Evolutionary conservation across 23 tunicate genomes (phyloP).

Genomic region (Trididemnum miniatum): DNA sequence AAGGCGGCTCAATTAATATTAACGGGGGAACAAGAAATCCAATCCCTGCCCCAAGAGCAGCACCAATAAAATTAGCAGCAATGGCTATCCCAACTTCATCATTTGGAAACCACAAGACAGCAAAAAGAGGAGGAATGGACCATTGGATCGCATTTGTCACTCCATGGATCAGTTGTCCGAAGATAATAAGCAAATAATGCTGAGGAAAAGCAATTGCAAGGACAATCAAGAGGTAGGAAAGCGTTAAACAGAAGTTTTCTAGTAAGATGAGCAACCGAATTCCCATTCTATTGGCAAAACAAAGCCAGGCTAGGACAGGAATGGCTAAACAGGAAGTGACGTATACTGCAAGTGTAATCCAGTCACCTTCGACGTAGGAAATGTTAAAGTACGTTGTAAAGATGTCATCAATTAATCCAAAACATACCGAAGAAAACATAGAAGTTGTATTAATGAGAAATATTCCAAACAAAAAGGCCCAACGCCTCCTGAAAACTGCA

Average conservation of each 20-base stretch:
- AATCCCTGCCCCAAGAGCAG: background rate
- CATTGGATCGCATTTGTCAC: background rate
- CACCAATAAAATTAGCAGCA: conserved; percentile 3
- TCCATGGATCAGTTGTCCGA: conserved; percentile 15
- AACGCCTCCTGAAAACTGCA: background rate
- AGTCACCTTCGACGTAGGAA: conserved; percentile 6
- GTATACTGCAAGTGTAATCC: conserved; percentile 15
- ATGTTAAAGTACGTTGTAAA: conserved; percentile 9
- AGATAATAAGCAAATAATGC: background rate
- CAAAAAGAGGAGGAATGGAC: conserved; percentile 23
- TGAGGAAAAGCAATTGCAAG: conserved; percentile 7
- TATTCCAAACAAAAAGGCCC: background rate
- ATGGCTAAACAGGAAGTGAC: background rate
- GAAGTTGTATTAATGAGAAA: background rate
- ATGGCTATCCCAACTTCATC: conserved; percentile 18
- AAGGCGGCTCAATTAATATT: background rate
- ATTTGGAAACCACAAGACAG: conserved; percentile 27
- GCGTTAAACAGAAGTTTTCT: background rate
- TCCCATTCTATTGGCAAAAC: conserved; percentile 9
- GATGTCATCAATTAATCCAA: conserved; percentile 14
- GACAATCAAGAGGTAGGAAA: conserved; percentile 7
- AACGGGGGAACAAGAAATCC: background rate
- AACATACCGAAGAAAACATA: conserved; percentile 25
- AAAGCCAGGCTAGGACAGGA: conserved; percentile 17
- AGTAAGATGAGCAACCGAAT: background rate